Base-by-base conservation (phyloP, 2,113 vertebrate species). In the Triplophysa dalaica region DNA sequence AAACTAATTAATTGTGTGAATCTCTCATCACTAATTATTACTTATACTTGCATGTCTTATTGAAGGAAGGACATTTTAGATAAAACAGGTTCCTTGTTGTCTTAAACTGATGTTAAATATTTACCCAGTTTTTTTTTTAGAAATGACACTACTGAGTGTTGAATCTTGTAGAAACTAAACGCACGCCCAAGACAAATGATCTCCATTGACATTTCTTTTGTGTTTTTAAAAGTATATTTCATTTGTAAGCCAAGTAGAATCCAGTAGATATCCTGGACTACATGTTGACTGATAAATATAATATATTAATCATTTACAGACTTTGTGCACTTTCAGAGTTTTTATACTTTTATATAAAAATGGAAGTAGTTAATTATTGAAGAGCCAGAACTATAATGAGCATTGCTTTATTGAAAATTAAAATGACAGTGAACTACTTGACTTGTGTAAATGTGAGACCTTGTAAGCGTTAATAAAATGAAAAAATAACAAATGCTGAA, bases 81-180 rank as follows among this genome's bases (percentile, higher is more conserved):
- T 45, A 62, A 43, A 26, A 13, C n/a, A 6, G 1, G 17, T 45
- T 45, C n/a, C 29, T 6, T 14, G 14, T 3, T 22, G 11, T 38
- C 17, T 60, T 5, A 26, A 75, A 75, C 54, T 48, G 19, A 38
- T 21, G 43, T 33, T 60, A 43, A 62, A 75, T 62, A 75, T 63
- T 26, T 61, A 61, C 3, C 41, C 41, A 29, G 21, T 9, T 22
- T 12, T 21, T 21, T 1, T 58, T 10, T 2, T 8, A 58, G 14
- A 54, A 33, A 14, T 50, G 2, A 14, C 48, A 50, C 10, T 38
- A 50, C 48, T 0, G 48, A 50, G 14, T 17, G 13, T 52, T 52
- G 50, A 50, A 70, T 2, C 7, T 52, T 48, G 19, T 54, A 29
- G 8, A 21, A 50, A 10, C 3, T 33, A 24, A n/a, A 7, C 2